Conservation (phyloP, 1,140 invertebrate genomes). For the Trypoxylus dichotomus region DNA sequence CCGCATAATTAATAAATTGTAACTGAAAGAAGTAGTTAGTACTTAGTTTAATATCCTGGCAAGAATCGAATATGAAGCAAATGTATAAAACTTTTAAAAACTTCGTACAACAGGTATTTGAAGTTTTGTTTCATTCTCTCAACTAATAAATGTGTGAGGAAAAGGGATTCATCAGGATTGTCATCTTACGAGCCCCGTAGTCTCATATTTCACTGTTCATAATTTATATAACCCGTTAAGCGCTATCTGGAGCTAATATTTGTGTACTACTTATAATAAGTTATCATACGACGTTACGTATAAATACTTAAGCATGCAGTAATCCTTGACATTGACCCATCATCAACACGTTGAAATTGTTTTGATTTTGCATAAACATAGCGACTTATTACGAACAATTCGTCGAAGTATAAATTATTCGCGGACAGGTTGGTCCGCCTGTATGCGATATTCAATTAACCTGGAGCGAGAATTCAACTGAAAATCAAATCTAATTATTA, state of each 20-base stretch:
- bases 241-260: not conserved
- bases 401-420: not conserved
- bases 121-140: too few species aligned
- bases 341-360: not conserved
- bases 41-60: too few species aligned
- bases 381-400: not conserved
- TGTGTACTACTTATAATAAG: not conserved
- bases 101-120: too few species aligned
- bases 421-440: not conserved
- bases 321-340: constrained; percentile 11
- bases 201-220: too few species aligned
- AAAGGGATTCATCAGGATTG: too few species aligned
- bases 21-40: too few species aligned
- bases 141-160: too few species aligned
- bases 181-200: too few species aligned
- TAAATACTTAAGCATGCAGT: not conserved
- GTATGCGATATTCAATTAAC: not conserved
- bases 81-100: too few species aligned
- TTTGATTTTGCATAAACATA: not conserved
- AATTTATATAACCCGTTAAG: not conserved
- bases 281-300: not conserved
- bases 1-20: too few species aligned
- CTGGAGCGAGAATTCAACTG: not conserved
- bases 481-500: not conserved
- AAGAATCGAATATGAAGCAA: too few species aligned